Evolutionary conservation across 1,140 invertebrate genomes (phyloP).

Genomic region (Saccostrea cuccullata): DNA sequence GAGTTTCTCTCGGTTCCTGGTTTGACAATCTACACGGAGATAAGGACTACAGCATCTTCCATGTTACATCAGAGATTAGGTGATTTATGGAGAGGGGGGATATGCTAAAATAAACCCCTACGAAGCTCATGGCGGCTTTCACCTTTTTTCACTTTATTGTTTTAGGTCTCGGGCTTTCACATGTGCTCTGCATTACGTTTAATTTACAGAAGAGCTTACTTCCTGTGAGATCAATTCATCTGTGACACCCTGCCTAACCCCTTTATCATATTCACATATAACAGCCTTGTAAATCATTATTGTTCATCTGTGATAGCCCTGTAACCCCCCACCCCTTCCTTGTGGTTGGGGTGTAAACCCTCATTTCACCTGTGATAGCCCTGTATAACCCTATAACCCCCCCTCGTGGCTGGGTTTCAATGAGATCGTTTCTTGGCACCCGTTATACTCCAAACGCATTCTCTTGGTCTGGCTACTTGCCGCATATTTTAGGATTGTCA

Average conservation of each 20-base stretch:
- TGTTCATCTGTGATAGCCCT: too few species aligned
- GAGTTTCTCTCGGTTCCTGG: neutral
- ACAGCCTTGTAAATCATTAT: too few species aligned
- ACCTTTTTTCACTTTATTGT: constrained; percentile 19
- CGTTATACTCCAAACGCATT: neutral
- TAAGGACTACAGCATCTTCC: neutral
- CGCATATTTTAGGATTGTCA: constrained; percentile 31
- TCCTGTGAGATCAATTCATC: neutral
- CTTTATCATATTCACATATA: neutral
- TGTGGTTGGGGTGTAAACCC: too few species aligned
- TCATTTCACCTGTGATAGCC: too few species aligned
- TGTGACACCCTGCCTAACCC: neutral
- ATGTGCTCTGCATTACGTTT: constrained; percentile 6
- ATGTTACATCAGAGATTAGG: constrained; percentile 10
- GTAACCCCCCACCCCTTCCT: neutral
- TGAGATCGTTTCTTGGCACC: neutral
- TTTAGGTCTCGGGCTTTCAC: constrained; percentile 18
- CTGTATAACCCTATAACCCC: neutral
- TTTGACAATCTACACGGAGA: constrained; percentile 7
- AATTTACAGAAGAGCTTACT: constrained; percentile 16
- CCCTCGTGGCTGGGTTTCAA: neutral
- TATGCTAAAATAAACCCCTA: neutral
- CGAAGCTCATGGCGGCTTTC: neutral
- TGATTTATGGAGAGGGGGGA: constrained; percentile 20
- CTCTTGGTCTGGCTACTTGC: constrained; percentile 8